A percentile compares a stretch with the other conserved stretches of the same genome.
Conservation (phyloP, 2,888 invertebrate genomes). For the Peribatodes rhomboidaria region DNA sequence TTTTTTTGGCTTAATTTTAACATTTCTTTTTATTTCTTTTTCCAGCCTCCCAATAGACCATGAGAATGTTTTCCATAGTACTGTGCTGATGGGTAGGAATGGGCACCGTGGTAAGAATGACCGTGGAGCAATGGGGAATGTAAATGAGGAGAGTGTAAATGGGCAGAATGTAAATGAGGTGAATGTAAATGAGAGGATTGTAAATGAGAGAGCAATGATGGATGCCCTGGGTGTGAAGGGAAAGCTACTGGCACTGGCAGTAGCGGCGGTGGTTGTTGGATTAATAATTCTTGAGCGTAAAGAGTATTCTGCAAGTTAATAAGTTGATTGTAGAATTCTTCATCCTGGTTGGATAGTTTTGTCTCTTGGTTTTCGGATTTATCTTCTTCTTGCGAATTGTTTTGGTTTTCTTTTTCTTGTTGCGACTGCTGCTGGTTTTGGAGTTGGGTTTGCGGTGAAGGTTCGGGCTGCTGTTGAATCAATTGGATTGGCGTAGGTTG, state of each 20-base stretch:
- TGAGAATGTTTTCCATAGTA: conserved; percentile 38
- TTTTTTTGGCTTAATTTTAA: neutral
- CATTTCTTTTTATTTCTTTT: neutral
- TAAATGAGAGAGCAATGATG: conserved; percentile 8
- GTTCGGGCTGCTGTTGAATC: neutral
- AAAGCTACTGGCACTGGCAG: conserved; percentile 30
- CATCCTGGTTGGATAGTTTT: conserved; percentile 5
- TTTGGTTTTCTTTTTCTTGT: conserved; percentile 11
- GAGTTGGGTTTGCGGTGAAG: neutral
- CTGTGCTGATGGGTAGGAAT: conserved; percentile 30
- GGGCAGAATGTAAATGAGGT: conserved; percentile 19
- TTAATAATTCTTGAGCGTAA: conserved; percentile 12
- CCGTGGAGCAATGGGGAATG: conserved; percentile 19
- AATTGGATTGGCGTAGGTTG: conserved; percentile 1
- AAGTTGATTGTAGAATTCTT: conserved; percentile 24
- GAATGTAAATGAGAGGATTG: conserved; percentile 6
- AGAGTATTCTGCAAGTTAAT: conserved; percentile 23
- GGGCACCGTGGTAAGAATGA: conserved; percentile 26
- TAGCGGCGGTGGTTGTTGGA: conserved; percentile 17
- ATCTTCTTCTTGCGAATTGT: conserved; percentile 21
- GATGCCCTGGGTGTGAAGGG: conserved; percentile 11
- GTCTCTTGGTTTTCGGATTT: conserved; percentile 21
- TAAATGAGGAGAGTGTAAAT: conserved; percentile 14
- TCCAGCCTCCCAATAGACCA: conserved; percentile 27
- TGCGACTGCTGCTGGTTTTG: conserved; percentile 12